phyloP scores from a whole-genome alignment of 2,888 invertebrate genomes.

The Plusia festucae region DNA sequence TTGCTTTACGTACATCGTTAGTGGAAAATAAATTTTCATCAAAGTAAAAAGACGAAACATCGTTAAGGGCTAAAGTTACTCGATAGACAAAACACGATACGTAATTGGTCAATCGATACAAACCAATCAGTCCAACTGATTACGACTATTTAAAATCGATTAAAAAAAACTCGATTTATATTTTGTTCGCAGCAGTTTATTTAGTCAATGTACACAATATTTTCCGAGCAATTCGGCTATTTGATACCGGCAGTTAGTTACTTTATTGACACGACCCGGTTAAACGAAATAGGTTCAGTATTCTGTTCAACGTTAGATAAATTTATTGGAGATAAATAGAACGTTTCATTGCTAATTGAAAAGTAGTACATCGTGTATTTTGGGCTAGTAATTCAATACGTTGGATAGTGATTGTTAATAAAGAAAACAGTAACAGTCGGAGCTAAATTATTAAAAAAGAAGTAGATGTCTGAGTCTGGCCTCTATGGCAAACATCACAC shows the following conservation, averaged over 20 bases:
- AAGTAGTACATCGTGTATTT: conserved; percentile 21
- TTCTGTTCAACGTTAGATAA: conserved; percentile 35
- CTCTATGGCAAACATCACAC: too few species aligned
- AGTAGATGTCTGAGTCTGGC: not conserved
- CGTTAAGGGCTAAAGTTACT: not conserved
- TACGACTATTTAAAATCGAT: not conserved
- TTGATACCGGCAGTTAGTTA: conserved; percentile 68
- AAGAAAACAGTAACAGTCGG: too few species aligned
- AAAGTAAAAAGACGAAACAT: conserved; percentile 5
- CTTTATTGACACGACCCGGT: conserved; percentile 65
- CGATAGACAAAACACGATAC: not conserved
- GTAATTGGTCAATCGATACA: not conserved
- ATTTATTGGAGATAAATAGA: conserved; percentile 28
- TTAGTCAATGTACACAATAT: conserved; percentile 65
- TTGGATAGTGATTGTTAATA: not conserved
- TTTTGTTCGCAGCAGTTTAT: conserved; percentile 43
- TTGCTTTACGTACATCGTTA: conserved; percentile 20
- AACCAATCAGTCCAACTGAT: not conserved
- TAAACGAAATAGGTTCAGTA: conserved; percentile 43
- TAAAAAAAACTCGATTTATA: not conserved
- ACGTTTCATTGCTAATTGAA: conserved; percentile 34
- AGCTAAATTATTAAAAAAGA: too few species aligned
- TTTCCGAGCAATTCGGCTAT: conserved; percentile 73
- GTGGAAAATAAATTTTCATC: conserved; percentile 10
- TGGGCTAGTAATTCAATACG: conserved; percentile 7